These are phyloP conservation scores for Habroteleia sp. DNA, from an alignment of 2,888 invertebrate genomes.

Conservation along the genomic window DNA sequence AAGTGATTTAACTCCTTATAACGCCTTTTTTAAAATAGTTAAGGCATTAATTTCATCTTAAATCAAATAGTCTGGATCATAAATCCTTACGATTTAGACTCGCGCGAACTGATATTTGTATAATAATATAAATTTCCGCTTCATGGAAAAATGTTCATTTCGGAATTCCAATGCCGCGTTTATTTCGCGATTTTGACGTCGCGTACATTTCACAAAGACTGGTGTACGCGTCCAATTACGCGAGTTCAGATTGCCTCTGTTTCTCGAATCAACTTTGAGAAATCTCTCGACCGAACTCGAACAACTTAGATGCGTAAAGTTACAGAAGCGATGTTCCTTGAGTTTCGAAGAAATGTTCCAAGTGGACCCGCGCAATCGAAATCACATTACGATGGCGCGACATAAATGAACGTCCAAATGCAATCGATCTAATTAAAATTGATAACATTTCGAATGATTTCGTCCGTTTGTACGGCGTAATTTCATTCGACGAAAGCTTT, in stretches of 20 bases:
- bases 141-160: conserved; percentile 44
- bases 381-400: conserved; percentile 52
- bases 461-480: conserved; percentile 15
- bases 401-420: conserved; percentile 56
- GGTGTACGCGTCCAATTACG: conserved; percentile 73
- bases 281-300: conserved; percentile 65
- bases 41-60: conserved; percentile 55
- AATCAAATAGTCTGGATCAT: conserved; percentile 59
- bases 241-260: conserved; percentile 70
- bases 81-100: conserved; percentile 44
- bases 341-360: conserved; percentile 53
- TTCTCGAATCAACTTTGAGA: conserved; percentile 68
- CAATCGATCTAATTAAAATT: conserved; percentile 58
- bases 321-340: conserved; percentile 40
- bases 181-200: conserved; percentile 52
- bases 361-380: conserved; percentile 48
- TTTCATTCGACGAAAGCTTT: conserved; percentile 25
- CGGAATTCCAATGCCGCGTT: conserved; percentile 37
- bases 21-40: conserved; percentile 55
- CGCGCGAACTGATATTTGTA: conserved; percentile 52
- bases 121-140: conserved; percentile 45
- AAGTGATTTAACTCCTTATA: conserved; percentile 59
- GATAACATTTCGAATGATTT: conserved; percentile 40
- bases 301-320: conserved; percentile 60
- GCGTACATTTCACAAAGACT: conserved; percentile 59